Evolutionary conservation across 2,888 invertebrate species (phyloP), one percentile per base, ranked within the genome.

Genomic region (Xylota segnis): DNA sequence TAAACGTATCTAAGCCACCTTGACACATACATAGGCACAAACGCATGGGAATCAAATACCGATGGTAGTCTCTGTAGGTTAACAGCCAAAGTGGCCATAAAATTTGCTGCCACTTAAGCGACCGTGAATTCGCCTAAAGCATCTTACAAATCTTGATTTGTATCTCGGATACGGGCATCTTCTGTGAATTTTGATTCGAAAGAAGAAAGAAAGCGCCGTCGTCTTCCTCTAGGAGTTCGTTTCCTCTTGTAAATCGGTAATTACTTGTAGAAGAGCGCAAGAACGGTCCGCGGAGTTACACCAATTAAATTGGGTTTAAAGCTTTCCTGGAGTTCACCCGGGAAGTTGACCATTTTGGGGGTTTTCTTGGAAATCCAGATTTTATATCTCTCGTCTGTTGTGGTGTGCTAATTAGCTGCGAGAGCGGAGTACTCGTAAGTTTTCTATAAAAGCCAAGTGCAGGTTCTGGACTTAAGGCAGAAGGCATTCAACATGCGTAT

Each of bases 401-500:
- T 45, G 23, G 45, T 27, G 18, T n/a, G 66, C 37, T 58, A 68
- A 61, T 59, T 58, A 37, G 14, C 23, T 18, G 9, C 2, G 45
- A 10, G 45, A 23, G 7, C 2, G 14, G n/a, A n/a, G n/a, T n/a
- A n/a, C n/a, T 23, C 12, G 23, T 12, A 58, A 29, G 2, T 43
- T 40, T 78, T 10, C 14, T 86, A 86, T 86, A 86, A 76, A 86
- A 86, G 71, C 52, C 4, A 54, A 16, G 56, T 18, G 34, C 66
- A 59, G 14, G 12, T 34, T 9, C 7, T 10, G 1, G 2, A 18
- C 50, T 14, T 71, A 47, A 59, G 27, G 37, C 82, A 86, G 86
- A 82, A 66, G 37, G 23, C 23, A 61, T 43, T 82, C 86, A 77
- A 72, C 82, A 86, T 86, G 86, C 72, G 72, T 23, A 68, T 14